Conservation (phyloP, 2,888 invertebrate genomes). For the Lochmaea capreae region DNA sequence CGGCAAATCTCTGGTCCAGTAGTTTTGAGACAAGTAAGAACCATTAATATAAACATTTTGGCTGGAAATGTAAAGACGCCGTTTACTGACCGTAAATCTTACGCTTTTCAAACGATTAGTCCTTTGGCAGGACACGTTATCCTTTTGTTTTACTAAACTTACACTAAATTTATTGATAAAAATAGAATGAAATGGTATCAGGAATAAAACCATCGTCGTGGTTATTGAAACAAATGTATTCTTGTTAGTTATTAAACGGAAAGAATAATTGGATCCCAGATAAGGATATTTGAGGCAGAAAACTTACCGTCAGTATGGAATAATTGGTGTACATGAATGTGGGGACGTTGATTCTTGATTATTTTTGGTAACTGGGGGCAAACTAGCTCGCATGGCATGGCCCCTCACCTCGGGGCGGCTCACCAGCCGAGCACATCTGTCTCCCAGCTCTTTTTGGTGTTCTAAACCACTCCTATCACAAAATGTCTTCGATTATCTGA, state of each 20-base stretch:
- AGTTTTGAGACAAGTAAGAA: neutral
- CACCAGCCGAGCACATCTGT: constrained; percentile 49
- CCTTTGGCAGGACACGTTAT: neutral
- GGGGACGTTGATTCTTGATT: constrained; percentile 56
- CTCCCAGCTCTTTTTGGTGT: constrained; percentile 39
- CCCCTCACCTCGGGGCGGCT: constrained; percentile 55
- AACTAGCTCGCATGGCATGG: constrained; percentile 58
- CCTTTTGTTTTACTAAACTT: neutral
- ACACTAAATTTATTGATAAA: neutral
- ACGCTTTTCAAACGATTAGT: constrained; percentile 1
- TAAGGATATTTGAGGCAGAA: too few relatives aligned
- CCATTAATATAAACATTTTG: constrained; percentile 18
- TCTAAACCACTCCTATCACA: constrained; percentile 21
- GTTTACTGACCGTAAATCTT: neutral
- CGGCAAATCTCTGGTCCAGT: constrained; percentile 7
- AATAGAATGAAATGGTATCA: neutral
- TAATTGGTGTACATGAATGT: constrained; percentile 60
- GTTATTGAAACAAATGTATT: too few relatives aligned
- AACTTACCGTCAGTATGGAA: constrained; percentile 57
- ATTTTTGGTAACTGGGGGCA: constrained; percentile 55
- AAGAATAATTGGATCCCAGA: too few relatives aligned
- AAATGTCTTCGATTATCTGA: constrained; percentile 23
- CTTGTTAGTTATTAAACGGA: too few relatives aligned
- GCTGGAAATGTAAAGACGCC: constrained; percentile 2
- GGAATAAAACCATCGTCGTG: too few relatives aligned